phyloP scores from a whole-genome alignment of 2,113 vertebrate species.

The Noctilio leporinus region DNA sequence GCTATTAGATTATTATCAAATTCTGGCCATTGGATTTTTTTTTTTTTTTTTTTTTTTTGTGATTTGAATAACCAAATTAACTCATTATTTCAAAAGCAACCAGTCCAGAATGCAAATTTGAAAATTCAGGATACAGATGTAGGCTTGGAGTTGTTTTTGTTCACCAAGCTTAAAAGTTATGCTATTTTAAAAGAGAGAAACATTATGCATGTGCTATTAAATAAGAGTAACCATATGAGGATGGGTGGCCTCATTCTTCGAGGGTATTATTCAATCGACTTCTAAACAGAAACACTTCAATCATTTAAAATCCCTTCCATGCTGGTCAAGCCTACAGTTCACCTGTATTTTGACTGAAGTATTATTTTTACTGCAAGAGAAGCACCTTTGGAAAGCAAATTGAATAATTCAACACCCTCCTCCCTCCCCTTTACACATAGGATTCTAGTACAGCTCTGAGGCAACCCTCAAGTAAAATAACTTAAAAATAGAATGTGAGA shows the following conservation, averaged over 20 bases:
- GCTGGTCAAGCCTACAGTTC: conserved; percentile 48
- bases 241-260: not conserved
- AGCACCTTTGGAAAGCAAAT: conserved; percentile 39
- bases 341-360: conserved; percentile 41
- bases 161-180: not conserved
- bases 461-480: conserved; percentile 48
- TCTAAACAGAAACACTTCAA: conserved; percentile 43
- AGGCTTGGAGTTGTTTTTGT: not conserved
- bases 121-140: conserved; percentile 24
- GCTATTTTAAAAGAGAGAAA: conserved; percentile 28
- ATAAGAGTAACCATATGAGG: not conserved
- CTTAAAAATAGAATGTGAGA: conserved; percentile 68
- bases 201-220: not conserved
- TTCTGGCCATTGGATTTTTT: not conserved
- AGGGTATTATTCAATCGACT: conserved; percentile 50
- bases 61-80: conserved; percentile 33
- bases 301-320: conserved; percentile 39
- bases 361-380: conserved; percentile 44
- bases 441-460: not conserved
- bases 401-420: not conserved
- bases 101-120: not conserved
- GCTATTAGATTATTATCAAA: not conserved
- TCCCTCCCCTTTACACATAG: not conserved
- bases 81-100: conserved; percentile 20
- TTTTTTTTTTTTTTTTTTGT: conserved; percentile 11